A percentile compares a stretch with the other conserved stretches of the same genome.
These are phyloP conservation scores for Cranoglanis bouderius DNA, from an alignment of 2,113 vertebrate species.

Conservation along the genomic window DNA sequence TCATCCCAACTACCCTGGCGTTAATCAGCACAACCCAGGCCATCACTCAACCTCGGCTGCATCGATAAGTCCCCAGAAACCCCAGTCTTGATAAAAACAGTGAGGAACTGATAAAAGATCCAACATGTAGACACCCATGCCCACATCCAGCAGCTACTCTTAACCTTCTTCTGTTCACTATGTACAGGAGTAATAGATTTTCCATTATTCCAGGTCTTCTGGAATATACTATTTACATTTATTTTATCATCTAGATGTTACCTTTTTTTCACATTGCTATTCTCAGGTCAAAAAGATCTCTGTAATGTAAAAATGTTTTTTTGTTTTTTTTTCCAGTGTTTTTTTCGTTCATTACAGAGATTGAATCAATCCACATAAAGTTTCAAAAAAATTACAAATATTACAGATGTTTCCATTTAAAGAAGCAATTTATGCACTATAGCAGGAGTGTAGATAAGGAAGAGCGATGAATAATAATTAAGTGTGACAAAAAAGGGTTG, in stretches of 20 bases:
- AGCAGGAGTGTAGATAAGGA: neutral
- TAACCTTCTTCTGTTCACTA: neutral
- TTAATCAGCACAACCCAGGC: constrained; percentile 74
- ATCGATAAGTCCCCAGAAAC: constrained; percentile 67
- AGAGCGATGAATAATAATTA: constrained; percentile 20
- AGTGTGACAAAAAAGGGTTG: constrained; percentile 24
- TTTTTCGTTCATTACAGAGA: neutral
- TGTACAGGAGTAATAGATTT: neutral
- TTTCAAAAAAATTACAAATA: neutral
- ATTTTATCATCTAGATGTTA: neutral
- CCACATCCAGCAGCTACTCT: neutral
- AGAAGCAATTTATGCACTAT: neutral
- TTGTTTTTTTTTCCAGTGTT: neutral
- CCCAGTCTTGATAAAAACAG: constrained; percentile 45
- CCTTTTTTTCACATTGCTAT: neutral
- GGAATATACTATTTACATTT: neutral
- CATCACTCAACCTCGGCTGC: constrained; percentile 63
- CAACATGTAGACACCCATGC: constrained; percentile 67
- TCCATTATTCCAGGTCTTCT: neutral
- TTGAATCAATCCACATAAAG: neutral
- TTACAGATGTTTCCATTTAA: neutral
- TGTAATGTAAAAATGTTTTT: neutral
- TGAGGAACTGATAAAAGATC: constrained; percentile 70
- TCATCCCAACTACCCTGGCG: constrained; percentile 74
- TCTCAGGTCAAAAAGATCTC: neutral